These are phyloP conservation scores for Cephalopterus ornatus DNA, from an alignment of 2,113 vertebrate species.

Conservation along the genomic window DNA sequence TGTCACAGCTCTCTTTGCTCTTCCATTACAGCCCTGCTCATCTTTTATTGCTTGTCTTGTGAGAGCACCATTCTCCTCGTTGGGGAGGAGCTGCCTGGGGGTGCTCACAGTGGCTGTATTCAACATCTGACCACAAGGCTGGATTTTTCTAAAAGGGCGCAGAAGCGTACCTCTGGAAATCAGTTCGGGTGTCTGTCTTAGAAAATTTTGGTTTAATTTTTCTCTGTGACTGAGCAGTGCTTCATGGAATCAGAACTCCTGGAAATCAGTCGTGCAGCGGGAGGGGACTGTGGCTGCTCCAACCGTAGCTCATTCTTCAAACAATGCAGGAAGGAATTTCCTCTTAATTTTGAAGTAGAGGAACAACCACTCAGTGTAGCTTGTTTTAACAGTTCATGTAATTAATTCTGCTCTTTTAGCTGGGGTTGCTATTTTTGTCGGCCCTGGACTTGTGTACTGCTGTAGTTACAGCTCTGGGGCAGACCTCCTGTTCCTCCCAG, in stretches of 20 bases:
- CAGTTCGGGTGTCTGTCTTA: not conserved
- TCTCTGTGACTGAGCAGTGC: not conserved
- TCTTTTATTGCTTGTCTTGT: not conserved
- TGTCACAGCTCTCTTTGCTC: not conserved
- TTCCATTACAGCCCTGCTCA: not conserved
- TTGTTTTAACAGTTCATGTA: slow-evolving; percentile 23
- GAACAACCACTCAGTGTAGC: not conserved
- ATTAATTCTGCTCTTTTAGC: slow-evolving; percentile 58
- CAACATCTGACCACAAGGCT: not conserved
- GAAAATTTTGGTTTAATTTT: not conserved
- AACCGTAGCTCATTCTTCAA: not conserved
- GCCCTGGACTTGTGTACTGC: slow-evolving; percentile 72
- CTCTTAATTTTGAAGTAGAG: not conserved
- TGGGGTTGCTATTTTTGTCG: slow-evolving; percentile 75
- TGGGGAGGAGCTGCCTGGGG: not conserved
- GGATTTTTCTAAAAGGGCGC: not conserved
- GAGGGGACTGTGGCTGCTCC: not conserved
- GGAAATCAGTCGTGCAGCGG: not conserved
- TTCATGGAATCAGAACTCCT: not conserved
- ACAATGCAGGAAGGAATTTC: not conserved
- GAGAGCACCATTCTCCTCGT: fast-evolving
- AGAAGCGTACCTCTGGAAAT: not conserved
- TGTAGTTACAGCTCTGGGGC: slow-evolving; percentile 75
- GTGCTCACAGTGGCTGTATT: fast-evolving
- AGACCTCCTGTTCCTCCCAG: slow-evolving; percentile 49